Conservation (phyloP, 2,113 vertebrate genomes). For the Butorides virescens region DNA sequence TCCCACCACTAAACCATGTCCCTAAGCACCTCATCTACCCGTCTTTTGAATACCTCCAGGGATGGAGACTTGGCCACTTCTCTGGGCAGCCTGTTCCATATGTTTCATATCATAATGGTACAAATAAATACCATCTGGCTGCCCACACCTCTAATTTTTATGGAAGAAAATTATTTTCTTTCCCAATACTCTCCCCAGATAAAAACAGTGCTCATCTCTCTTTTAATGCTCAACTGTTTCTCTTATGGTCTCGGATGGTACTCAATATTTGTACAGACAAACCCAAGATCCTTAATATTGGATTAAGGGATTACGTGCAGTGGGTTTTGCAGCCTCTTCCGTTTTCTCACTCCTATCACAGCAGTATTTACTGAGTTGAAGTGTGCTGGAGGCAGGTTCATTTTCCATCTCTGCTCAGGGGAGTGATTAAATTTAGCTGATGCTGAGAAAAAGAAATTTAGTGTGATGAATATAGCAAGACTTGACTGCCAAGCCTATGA, state of each 20-base stretch:
- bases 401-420: neutral
- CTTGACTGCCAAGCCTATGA: neutral
- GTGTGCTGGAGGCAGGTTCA: constrained; percentile 5
- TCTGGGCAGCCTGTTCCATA: too few relatives aligned
- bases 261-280: neutral
- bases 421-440: constrained; percentile 14
- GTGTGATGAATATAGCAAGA: neutral
- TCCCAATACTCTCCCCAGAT: neutral
- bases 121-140: neutral
- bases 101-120: neutral
- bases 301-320: neutral
- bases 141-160: neutral
- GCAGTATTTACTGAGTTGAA: constrained; percentile 13
- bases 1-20: too few relatives aligned
- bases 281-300: constrained; percentile 5
- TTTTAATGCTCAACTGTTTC: neutral
- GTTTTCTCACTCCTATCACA: constrained; percentile 16
- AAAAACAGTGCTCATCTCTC: neutral
- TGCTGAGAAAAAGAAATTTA: neutral
- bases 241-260: neutral
- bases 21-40: too few relatives aligned
- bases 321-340: neutral
- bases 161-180: neutral
- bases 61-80: too few relatives aligned
- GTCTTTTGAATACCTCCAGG: too few relatives aligned